phyloP scores from a whole-genome alignment of 2,113 vertebrate species.

The Haplochromis burtoni region DNA sequence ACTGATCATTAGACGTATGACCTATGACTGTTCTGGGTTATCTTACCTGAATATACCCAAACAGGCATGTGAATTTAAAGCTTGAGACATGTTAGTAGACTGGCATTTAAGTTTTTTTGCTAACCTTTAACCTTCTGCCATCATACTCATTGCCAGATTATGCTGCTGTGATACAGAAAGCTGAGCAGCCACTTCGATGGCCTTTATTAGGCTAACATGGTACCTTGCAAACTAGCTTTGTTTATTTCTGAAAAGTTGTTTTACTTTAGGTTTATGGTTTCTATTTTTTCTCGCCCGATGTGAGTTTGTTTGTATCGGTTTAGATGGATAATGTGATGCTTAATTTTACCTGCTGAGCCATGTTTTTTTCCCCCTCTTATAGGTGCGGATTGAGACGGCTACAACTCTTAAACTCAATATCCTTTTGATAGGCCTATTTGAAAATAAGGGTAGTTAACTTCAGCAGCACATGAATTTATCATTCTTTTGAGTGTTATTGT shows the following conservation, averaged over 20 bases:
- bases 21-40: background rate
- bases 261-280: background rate
- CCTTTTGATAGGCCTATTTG: slow-evolving; percentile 65
- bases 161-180: background rate
- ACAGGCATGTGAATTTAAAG: background rate
- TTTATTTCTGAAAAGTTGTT: background rate
- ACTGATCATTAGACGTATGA: background rate
- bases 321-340: background rate
- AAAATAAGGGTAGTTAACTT: background rate
- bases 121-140: background rate
- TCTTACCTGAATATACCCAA: background rate
- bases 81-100: background rate
- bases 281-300: background rate
- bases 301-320: background rate
- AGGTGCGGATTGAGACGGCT: slow-evolving; percentile 96
- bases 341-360: background rate
- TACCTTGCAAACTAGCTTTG: background rate
- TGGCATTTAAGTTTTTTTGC: slow-evolving; percentile 1
- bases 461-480: background rate
- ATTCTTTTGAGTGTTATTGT: background rate
- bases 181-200: background rate
- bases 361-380: background rate
- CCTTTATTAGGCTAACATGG: background rate
- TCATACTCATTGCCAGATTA: background rate
- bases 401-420: slow-evolving; percentile 98